These are phyloP conservation scores for Cettia cetti DNA, from an alignment of 2,113 vertebrate genomes.

Conservation along the genomic window DNA sequence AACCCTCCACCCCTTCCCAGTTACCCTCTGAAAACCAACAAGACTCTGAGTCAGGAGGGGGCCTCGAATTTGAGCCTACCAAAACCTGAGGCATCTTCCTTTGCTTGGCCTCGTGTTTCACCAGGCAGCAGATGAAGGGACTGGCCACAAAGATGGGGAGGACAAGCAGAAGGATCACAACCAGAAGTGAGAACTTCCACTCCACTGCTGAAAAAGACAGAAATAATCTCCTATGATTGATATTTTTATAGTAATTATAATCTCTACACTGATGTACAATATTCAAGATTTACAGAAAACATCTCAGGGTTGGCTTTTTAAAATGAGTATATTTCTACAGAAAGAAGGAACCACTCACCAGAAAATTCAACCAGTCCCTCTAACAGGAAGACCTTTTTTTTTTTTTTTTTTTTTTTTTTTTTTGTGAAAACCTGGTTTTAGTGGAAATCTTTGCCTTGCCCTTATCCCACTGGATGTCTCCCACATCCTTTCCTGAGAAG, in stretches of 20 bases:
- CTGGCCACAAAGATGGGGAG: background rate
- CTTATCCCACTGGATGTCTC: background rate
- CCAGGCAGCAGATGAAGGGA: background rate
- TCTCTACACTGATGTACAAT: background rate
- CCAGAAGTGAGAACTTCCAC: background rate
- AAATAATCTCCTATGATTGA: background rate
- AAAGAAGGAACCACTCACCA: background rate
- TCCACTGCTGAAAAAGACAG: background rate
- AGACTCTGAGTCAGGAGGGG: background rate
- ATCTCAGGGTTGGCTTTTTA: background rate
- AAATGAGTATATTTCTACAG: background rate
- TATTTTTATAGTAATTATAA: background rate
- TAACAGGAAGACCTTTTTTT: background rate
- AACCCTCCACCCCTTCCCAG: background rate
- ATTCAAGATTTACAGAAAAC: background rate
- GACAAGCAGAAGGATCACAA: background rate
- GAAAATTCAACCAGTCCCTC: background rate
- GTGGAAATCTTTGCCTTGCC: background rate
- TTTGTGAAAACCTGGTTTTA: background rate
- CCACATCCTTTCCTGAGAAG: background rate
- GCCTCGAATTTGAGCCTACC: background rate
- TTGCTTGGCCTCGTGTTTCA: background rate
- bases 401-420: too few species aligned
- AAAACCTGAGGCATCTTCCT: conserved; percentile 19
- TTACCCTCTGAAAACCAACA: background rate